Percentiles rank a stretch among this genome's conserved stretches.
phyloP scores from a whole-genome alignment of 2,113 vertebrate species.

The Picathartes gymnocephalus region DNA sequence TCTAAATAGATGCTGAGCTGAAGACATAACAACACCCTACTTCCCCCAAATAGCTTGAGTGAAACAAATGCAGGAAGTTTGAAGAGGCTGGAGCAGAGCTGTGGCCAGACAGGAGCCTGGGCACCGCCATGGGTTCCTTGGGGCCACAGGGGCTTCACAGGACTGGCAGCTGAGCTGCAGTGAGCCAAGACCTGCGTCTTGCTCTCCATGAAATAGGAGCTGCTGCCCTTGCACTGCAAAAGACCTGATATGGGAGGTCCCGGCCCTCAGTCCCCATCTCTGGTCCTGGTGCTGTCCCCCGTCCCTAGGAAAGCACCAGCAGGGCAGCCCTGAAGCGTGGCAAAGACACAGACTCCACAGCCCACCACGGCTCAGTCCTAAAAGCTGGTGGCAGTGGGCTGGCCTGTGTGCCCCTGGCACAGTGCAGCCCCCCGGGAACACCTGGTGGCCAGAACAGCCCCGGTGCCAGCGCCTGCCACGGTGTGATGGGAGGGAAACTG shows the following conservation, averaged over 20 bases:
- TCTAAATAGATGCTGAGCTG: conserved; percentile 21
- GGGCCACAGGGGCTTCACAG: not conserved
- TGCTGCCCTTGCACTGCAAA: not conserved
- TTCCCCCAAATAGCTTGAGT: not conserved
- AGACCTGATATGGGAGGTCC: not conserved
- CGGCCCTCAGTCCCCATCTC: not conserved
- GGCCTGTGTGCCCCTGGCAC: not conserved
- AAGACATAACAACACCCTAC: conserved; percentile 45
- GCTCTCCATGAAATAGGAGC: not conserved
- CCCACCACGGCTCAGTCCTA: accelerated
- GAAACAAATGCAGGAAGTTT: conserved; percentile 57
- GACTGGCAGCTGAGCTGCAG: not conserved
- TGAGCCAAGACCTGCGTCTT: not conserved
- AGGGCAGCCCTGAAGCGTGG: not conserved
- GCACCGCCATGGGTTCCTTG: not conserved
- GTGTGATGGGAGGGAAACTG: accelerated
- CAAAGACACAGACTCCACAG: not conserved
- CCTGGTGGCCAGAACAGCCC: accelerated
- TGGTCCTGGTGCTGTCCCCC: not conserved
- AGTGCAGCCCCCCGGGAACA: not conserved
- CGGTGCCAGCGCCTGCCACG: accelerated
- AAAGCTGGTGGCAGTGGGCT: not conserved
- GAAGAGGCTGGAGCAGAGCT: not conserved
- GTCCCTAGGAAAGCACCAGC: not conserved
- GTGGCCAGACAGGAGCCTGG: not conserved